Conservation (phyloP, 2,888 invertebrate genomes). For the Acrobasis repandana region DNA sequence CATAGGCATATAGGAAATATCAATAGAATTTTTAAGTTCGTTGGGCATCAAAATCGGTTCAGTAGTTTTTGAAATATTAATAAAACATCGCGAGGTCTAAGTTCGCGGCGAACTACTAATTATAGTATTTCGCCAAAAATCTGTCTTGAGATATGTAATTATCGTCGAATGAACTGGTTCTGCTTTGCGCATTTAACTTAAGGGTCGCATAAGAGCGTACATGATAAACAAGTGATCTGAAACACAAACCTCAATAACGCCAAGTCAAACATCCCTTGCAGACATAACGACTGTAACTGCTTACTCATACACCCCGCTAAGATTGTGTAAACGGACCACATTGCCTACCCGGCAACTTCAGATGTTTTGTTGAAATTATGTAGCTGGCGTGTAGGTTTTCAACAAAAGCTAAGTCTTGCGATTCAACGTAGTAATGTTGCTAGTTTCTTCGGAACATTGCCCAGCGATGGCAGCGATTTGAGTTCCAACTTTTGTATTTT, state of each 20-base stretch:
- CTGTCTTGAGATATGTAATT: too few species aligned
- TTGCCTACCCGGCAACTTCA: background rate
- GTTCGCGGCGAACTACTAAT: too few species aligned
- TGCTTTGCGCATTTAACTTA: too few species aligned
- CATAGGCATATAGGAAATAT: too few species aligned
- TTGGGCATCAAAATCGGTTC: too few species aligned
- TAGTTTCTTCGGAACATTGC: background rate
- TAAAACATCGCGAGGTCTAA: too few species aligned
- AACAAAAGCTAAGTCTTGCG: background rate
- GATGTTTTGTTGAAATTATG: background rate
- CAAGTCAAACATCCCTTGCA: slow-evolving; percentile 7
- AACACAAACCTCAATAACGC: slow-evolving; percentile 10
- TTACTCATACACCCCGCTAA: slow-evolving; percentile 4
- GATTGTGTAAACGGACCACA: background rate
- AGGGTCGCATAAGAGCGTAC: too few species aligned
- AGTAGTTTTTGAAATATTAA: too few species aligned
- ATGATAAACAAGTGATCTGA: background rate
- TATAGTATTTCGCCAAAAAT: too few species aligned
- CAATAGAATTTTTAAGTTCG: too few species aligned
- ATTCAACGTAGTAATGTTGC: background rate
- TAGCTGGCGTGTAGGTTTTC: background rate
- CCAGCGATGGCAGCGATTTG: background rate
- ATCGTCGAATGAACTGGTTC: too few species aligned
- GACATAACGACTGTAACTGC: slow-evolving; percentile 3
- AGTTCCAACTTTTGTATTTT: too few species aligned